Evolutionary conservation across 2,888 invertebrate species (phyloP).

Genomic region (Dilophus febrilis): DNA sequence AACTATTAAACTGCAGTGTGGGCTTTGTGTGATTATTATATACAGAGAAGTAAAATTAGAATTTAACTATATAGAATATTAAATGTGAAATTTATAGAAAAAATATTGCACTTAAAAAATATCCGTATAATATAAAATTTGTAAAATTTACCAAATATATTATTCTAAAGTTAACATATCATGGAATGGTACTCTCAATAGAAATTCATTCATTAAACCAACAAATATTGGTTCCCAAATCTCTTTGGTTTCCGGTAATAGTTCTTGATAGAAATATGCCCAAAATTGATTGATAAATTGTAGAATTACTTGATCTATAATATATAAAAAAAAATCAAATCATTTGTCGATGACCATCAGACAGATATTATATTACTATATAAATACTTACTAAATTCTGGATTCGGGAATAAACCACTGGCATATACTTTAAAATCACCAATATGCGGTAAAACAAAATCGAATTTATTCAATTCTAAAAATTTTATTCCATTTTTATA

Average conservation of each 20-base stretch:
- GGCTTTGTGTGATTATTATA: too few species aligned
- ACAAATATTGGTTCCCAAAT: conserved; percentile 25
- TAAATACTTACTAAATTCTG: conserved; percentile 46
- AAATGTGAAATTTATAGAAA: too few species aligned
- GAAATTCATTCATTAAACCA: conserved; percentile 22
- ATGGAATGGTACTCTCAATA: conserved; percentile 24
- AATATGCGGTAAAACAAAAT: conserved; percentile 40
- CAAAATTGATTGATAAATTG: conserved; percentile 39
- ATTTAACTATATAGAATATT: too few species aligned
- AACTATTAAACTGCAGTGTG: too few species aligned
- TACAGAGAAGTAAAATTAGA: too few species aligned
- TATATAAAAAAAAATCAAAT: not conserved
- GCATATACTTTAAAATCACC: conserved; percentile 42
- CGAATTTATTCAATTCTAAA: conserved; percentile 39
- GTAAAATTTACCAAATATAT: too few species aligned
- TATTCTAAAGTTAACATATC: conserved; percentile 14
- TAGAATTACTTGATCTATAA: conserved; percentile 29
- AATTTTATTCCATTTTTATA: conserved; percentile 36
- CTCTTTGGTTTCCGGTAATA: conserved; percentile 30
- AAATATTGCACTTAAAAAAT: too few species aligned
- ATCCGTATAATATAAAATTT: too few species aligned
- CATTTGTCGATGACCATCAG: too few species aligned
- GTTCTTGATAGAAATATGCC: conserved; percentile 33
- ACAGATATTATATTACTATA: too few species aligned
- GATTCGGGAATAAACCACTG: conserved; percentile 41